Percentiles rank a stretch among this genome's conserved stretches.
phyloP scores from a whole-genome alignment of 1,140 invertebrate species.

The Drosophila sucinea region DNA sequence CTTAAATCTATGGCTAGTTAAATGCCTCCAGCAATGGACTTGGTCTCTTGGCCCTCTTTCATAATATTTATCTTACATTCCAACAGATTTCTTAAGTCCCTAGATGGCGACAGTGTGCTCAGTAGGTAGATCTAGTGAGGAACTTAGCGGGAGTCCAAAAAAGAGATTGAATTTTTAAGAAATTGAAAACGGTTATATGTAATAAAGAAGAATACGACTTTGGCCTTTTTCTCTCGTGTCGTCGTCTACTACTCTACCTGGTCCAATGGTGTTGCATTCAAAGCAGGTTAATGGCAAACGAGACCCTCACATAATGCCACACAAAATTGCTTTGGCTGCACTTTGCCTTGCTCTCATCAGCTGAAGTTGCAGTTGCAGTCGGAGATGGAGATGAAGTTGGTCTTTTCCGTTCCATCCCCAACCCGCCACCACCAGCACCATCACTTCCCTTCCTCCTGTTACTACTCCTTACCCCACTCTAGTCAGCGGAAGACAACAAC shows the following conservation, averaged over 20 bases:
- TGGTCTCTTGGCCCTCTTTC: too few species aligned
- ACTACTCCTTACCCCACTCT: background rate
- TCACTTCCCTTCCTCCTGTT: background rate
- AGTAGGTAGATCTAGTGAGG: background rate
- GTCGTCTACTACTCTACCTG: background rate
- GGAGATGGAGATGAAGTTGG: constrained; percentile 13
- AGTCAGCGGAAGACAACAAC: constrained; percentile 26
- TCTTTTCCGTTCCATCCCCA: constrained; percentile 22
- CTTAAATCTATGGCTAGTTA: too few species aligned
- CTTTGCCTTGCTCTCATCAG: constrained; percentile 26
- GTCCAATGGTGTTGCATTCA: constrained; percentile 37
- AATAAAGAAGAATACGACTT: constrained; percentile 35
- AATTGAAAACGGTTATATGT: constrained; percentile 60
- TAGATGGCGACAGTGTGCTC: background rate
- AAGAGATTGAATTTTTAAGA: constrained; percentile 40
- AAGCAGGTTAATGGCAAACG: constrained; percentile 71
- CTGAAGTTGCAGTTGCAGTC: constrained; percentile 17
- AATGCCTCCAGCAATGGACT: too few species aligned
- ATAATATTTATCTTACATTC: too few species aligned
- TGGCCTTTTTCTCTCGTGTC: background rate
- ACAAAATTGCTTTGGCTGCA: constrained; percentile 64
- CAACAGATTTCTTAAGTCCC: too few species aligned
- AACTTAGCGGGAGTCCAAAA: background rate
- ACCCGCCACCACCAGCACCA: too few species aligned
- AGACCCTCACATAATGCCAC: constrained; percentile 79